phyloP scores from a whole-genome alignment of 2,888 invertebrate species.

The Cecidostiba fungosa region DNA sequence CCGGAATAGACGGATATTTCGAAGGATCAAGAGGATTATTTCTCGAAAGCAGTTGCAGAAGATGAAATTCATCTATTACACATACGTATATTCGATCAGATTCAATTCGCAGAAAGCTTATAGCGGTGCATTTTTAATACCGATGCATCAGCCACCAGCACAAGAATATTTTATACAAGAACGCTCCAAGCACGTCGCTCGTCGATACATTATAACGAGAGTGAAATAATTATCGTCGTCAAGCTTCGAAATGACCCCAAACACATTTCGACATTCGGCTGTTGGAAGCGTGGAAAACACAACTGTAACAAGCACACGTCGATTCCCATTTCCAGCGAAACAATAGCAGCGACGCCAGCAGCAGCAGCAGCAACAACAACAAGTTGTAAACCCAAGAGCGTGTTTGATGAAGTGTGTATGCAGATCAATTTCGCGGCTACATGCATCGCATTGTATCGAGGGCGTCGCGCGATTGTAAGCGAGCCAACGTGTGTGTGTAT shows the following conservation, averaged over 20 bases:
- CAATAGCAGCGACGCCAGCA: background rate
- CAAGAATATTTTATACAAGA: too few relatives aligned
- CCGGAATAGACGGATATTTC: too few relatives aligned
- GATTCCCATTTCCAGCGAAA: background rate
- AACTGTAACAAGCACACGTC: background rate
- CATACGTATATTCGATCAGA: too few relatives aligned
- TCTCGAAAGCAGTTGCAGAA: too few relatives aligned
- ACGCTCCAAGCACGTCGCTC: background rate
- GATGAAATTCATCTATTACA: too few relatives aligned
- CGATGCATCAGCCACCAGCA: too few relatives aligned
- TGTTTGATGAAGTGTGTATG: constrained; percentile 41
- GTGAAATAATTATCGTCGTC: background rate
- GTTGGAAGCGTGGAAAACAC: background rate
- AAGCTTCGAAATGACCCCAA: background rate
- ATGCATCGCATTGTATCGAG: background rate
- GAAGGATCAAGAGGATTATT: background rate
- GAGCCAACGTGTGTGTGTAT: background rate
- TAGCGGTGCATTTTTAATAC: too few relatives aligned
- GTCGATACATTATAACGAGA: background rate
- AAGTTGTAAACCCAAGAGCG: background rate
- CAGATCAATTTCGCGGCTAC: constrained; percentile 46
- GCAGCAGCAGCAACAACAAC: background rate
- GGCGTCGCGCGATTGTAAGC: background rate
- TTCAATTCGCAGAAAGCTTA: too few relatives aligned
- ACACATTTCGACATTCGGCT: background rate